Base-by-base conservation (phyloP, 2,888 invertebrate species). In the Dynastes maya region DNA sequence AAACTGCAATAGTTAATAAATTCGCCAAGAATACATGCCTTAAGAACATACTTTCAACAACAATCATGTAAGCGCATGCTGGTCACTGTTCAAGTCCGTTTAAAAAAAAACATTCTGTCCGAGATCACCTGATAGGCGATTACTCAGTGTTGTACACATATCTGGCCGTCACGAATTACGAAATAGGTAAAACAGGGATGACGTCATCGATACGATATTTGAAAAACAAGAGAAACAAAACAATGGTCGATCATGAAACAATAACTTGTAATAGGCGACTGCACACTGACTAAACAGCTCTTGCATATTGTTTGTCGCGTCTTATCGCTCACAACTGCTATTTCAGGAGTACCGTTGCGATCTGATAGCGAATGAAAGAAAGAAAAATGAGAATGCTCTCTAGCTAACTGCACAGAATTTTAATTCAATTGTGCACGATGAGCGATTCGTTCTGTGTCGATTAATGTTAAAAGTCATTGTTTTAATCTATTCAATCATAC, bases 121-220 rank as follows among this genome's bases (percentile, higher is more conserved):
- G 45, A 45, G 45, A 45, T 45, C 45, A 45, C 45, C 45, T 45
- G 45, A 45, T 45, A 45, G 45, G 45, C 8, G 45, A 45, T 45
- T 45, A 45, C 11, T 45, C 45, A 45, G 45, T 45, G 45, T 45
- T 45, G 45, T 45, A 45, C 45, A 45, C 11, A 45, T 11, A 45
- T 63, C 29, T 29, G 0, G 45, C 22, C 68, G n/a, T 51, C 68
- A 67, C 67, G 45, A 49, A 16, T 67, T 67, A 67, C 51, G 68
- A 68, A 68, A 68, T 51, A 51, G n/a, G 51, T 22, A 49, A 51
- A 27, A 68, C 22, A 4, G 27, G 6, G 5, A 3, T 68, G 68
- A 51, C 29, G 68, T 68, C 68, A 68, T 67, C 45, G 49, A 67
- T 67, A 45, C 45, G 45, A 49, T 49, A 67, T 67, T 67, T 13